A percentile compares a stretch with the other conserved stretches of the same genome.
Conservation (phyloP, 1,140 invertebrate species). For the Parapsyche elsis region DNA sequence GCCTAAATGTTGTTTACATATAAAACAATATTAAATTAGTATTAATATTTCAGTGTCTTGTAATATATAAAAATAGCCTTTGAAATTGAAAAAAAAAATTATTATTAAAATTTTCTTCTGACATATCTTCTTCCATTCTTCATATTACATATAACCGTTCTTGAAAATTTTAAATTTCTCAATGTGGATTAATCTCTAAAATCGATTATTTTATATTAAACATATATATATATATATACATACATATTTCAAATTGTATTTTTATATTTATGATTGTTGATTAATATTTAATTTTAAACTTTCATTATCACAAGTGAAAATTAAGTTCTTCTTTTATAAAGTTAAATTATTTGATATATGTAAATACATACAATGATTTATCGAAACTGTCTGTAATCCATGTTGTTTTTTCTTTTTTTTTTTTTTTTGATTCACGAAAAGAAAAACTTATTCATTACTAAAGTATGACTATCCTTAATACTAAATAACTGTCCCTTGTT, state of each 20-base stretch:
- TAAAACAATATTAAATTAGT: slow-evolving; percentile 9
- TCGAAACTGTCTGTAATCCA: too few species aligned
- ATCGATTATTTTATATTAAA: background rate
- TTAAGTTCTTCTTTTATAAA: too few species aligned
- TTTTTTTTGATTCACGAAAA: too few species aligned
- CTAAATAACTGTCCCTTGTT: slow-evolving; percentile 13
- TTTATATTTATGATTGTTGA: background rate
- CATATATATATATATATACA: background rate
- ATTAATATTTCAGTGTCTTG: slow-evolving; percentile 35
- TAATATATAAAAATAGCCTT: slow-evolving; percentile 21
- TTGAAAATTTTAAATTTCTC: too few species aligned
- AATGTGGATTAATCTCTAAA: too few species aligned
- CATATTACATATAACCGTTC: background rate
- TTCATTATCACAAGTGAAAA: too few species aligned
- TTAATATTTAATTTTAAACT: background rate
- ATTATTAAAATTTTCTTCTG: slow-evolving; percentile 22
- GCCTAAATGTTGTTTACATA: slow-evolving; percentile 25
- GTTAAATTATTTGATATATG: too few species aligned
- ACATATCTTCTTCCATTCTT: slow-evolving; percentile 13
- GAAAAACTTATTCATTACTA: background rate
- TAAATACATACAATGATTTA: too few species aligned
- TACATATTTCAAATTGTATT: background rate
- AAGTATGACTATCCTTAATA: slow-evolving; percentile 27
- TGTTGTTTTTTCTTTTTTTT: too few species aligned
- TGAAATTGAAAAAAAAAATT: slow-evolving; percentile 5